Evolutionary conservation across 2,888 invertebrate genomes (phyloP).

Genomic region (Epinotia brunnichana): DNA sequence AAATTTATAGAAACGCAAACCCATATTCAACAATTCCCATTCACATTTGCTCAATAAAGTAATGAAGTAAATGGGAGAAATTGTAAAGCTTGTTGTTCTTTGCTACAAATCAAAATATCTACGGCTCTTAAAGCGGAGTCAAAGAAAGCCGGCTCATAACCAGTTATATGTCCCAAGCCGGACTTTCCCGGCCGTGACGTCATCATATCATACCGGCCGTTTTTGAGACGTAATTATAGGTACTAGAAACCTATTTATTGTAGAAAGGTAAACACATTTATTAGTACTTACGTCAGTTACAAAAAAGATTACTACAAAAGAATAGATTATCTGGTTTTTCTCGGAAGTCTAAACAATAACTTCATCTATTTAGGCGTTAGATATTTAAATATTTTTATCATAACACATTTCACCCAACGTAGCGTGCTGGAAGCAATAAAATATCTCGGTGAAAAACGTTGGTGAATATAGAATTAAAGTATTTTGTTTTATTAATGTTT

Average conservation of each 20-base stretch:
- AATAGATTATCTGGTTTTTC: neutral
- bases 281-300: neutral
- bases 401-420: neutral
- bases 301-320: neutral
- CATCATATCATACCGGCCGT: constrained; percentile 28
- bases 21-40: neutral
- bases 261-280: neutral
- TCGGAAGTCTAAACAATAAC: neutral
- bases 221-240: constrained; percentile 4
- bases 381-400: neutral
- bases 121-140: constrained; percentile 35
- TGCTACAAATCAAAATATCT: constrained; percentile 40
- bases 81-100: constrained; percentile 12
- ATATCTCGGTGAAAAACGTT: neutral
- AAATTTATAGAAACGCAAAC: constrained; percentile 4
- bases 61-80: constrained; percentile 21
- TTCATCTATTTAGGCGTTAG: neutral
- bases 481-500: too few species aligned
- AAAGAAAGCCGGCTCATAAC: constrained; percentile 41
- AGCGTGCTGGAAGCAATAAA: neutral
- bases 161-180: constrained; percentile 34
- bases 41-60: constrained; percentile 20
- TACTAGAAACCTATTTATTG: neutral
- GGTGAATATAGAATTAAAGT: too few species aligned
- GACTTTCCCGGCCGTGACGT: constrained; percentile 38